Evolutionary conservation across 2,888 invertebrate species (phyloP), one percentile per base, ranked within the genome.

Genomic region (Tuberolachnus salignus): DNA sequence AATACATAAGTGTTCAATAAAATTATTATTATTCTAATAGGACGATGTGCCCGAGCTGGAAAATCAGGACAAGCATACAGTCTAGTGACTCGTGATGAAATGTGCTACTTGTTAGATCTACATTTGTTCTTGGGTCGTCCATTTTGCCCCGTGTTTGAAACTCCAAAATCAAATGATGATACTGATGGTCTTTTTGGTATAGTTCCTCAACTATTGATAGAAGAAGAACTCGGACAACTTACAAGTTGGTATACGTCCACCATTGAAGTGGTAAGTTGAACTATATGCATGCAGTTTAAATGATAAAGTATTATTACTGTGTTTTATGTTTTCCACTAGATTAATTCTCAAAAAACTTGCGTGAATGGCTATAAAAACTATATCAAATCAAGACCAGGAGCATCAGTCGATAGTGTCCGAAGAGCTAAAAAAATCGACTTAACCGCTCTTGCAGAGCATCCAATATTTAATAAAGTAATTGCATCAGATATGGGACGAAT

Each of bases 21-120:
- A 19, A 78, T 13, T 23, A 34, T 59, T 61, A 46, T 23, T 61
- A 49, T 72, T 57, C n/a, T 78, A 82, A 8, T 81, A 92, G 92
- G 92, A 82, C 91, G 99, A 81, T 98, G 98, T 85, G 98, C 98
- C 3, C 89, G 98, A 83, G 98, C 98, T 74, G 98, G 98, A 0
- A 89, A 96, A 49, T 90, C 91, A 51, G 99, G 99, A 49, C 92
- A 91, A 1, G 97, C 99, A 0, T 95, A 92, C 86, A 97, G 96
- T 0, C 89, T 99, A 55, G 89, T 99, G 46, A 88, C 93, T 0
- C 91, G 93, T 0, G 98, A 98, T 81, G 99, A 99, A 86, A 88
- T 94, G 66, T 92, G 98, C 0, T 96, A 95, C 86, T 87, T 99
- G 9, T 85, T 98, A n/a, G 98, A 99, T 86, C 88, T 99, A 70